Evolutionary conservation across 2,888 invertebrate genomes (phyloP), one percentile per base, ranked within the genome.

Genomic region (Phlogophora meticulosa): DNA sequence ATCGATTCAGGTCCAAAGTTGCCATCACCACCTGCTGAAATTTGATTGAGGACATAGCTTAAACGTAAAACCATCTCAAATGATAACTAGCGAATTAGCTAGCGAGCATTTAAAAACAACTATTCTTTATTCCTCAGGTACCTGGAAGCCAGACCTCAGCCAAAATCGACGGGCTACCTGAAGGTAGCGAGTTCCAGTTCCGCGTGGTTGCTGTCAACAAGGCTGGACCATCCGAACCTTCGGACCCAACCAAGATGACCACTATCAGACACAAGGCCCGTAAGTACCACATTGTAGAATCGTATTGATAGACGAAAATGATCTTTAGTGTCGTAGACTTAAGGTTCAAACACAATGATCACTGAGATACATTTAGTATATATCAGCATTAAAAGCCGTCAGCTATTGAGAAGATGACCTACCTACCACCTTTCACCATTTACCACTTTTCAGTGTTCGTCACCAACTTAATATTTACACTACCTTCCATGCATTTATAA

Each of bases 111-210:
- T 28, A 28, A 34, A 34, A 38, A 43, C 34, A 24, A 11, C 5
- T 34, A 4, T 20, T 15, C 7, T 43, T 22, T 17, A 43, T 49
- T 52, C 22, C 2, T 0, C 73, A 95, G 95, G 96, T 97, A 1
- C 97, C 98, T 68, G 98, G 98, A 38, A 96, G 96, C 81, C 95
- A 96, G 69, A 96, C 97, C 17, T 97, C 97, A 72, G 99, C 97
- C 48, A 97, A 98, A 87, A 97, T 99, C 32, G 97, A 97, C 51
- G 98, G 98, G 76, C 94, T 99, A 32, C 98, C 98, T 76, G 99
- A 99, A 94, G 97, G 98, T 67, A 97, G 98, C 72, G 98, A 99
- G 93, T 98, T 98, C 90, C 98, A 99, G 92, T 99, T 99, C 96
- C 96, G 99, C 53, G 96, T 99, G 17, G 96, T 98, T 75, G 99